phyloP scores from a whole-genome alignment of 1,140 invertebrate species.

The Nasonia giraulti region DNA sequence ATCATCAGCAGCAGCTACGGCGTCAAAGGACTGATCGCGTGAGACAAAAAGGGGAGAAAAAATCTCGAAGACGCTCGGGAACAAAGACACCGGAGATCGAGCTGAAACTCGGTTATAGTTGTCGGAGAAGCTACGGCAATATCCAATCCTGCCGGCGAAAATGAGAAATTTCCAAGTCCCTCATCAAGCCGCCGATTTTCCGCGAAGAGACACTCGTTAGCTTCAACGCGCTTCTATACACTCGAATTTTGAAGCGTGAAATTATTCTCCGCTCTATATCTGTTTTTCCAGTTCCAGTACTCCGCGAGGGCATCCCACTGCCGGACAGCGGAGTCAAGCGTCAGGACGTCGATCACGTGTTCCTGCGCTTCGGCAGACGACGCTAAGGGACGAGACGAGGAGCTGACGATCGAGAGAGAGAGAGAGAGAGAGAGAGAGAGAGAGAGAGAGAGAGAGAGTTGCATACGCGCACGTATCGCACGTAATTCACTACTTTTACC shows the following conservation, averaged over 20 bases:
- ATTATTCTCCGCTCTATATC: slow-evolving; percentile 6
- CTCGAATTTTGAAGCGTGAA: too few species aligned
- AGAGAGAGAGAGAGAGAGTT: too few species aligned
- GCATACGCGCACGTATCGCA: neutral
- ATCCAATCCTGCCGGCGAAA: neutral
- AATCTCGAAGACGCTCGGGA: neutral
- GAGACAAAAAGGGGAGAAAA: too few species aligned
- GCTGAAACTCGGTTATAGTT: slow-evolving; percentile 53
- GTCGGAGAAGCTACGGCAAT: neutral
- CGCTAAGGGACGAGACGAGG: slow-evolving; percentile 64
- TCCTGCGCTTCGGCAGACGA: slow-evolving; percentile 85
- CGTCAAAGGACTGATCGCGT: too few species aligned
- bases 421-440: too few species aligned
- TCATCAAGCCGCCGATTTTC: neutral
- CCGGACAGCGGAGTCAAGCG: slow-evolving; percentile 80
- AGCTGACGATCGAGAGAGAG: too few species aligned
- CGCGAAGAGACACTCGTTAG: too few species aligned
- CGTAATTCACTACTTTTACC: neutral
- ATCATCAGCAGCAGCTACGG: too few species aligned
- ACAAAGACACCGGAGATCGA: slow-evolving; percentile 54
- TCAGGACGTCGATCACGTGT: slow-evolving; percentile 88
- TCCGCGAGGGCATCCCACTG: slow-evolving; percentile 65
- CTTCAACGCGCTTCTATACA: too few species aligned
- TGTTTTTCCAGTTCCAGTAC: slow-evolving; percentile 65
- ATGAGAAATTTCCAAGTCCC: slow-evolving; percentile 9